phyloP scores from a whole-genome alignment of 2,888 invertebrate species.

The Tuta absoluta region DNA sequence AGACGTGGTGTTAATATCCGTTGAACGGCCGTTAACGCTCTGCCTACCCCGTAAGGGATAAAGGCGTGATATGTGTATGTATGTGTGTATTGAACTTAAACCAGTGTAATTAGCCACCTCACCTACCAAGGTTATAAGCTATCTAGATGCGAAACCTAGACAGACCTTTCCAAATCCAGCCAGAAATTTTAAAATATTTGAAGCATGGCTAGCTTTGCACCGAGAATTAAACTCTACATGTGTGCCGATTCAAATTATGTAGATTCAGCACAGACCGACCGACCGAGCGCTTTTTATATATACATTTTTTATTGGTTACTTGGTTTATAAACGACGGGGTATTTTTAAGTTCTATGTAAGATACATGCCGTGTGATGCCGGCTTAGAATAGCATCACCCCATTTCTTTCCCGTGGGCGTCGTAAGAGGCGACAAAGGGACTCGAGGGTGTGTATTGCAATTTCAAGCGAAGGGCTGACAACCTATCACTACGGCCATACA shows the following conservation, averaged over 20 bases:
- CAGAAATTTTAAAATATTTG: constrained; percentile 6
- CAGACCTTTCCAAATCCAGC: not conserved
- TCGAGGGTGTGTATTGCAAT: too few relatives aligned
- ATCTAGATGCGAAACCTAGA: not conserved
- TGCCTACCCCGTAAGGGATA: too few relatives aligned
- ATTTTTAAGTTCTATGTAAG: not conserved
- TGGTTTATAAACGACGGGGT: not conserved
- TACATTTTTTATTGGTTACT: not conserved
- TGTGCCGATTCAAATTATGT: constrained; percentile 47
- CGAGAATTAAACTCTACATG: constrained; percentile 26
- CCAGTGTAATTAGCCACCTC: not conserved
- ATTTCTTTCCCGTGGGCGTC: too few relatives aligned
- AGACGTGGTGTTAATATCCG: too few relatives aligned
- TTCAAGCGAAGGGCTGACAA: too few relatives aligned
- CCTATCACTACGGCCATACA: too few relatives aligned
- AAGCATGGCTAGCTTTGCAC: constrained; percentile 8
- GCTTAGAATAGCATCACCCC: too few relatives aligned
- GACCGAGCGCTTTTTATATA: constrained; percentile 25
- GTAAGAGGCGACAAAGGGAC: too few relatives aligned
- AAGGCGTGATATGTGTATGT: too few relatives aligned
- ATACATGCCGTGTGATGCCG: too few relatives aligned
- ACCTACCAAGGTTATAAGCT: not conserved
- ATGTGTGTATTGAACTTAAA: too few relatives aligned
- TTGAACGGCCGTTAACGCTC: too few relatives aligned
- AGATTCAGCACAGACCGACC: constrained; percentile 40